Conservation (phyloP, 35 echinoderm and acorn worm species). For the Acanthaster planci region DNA sequence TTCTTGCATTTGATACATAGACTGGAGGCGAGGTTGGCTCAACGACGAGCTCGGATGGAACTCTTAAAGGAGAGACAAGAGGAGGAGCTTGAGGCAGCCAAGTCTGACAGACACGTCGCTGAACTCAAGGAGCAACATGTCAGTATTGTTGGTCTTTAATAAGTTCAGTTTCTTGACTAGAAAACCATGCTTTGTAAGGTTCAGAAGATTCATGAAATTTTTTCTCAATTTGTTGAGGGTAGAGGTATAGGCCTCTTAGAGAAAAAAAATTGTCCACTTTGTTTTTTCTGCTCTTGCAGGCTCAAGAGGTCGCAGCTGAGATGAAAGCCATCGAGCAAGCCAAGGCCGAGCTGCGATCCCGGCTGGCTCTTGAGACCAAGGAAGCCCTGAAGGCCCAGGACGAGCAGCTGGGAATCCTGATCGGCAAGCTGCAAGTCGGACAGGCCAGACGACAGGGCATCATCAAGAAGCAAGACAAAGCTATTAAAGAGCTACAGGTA, state of each 20-base stretch:
- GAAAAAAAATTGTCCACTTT: not conserved
- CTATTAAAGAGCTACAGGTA: slow-evolving; percentile 67
- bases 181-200: too few species aligned
- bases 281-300: slow-evolving; percentile 23
- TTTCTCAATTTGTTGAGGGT: not conserved
- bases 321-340: slow-evolving; percentile 49
- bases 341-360: slow-evolving; percentile 54
- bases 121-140: slow-evolving; percentile 83
- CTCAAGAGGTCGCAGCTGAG: slow-evolving; percentile 67
- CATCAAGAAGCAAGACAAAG: slow-evolving; percentile 89
- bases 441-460: slow-evolving; percentile 84
- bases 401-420: slow-evolving; percentile 67
- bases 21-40: slow-evolving; percentile 86
- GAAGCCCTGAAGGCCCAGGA: slow-evolving; percentile 83
- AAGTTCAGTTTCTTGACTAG: not conserved
- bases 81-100: slow-evolving; percentile 43
- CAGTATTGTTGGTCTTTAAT: not conserved
- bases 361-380: slow-evolving; percentile 73
- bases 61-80: slow-evolving; percentile 70
- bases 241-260: too few species aligned
- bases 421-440: slow-evolving; percentile 88
- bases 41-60: slow-evolving; percentile 57
- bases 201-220: too few species aligned
- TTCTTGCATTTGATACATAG: not conserved
- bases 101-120: slow-evolving; percentile 50